These are phyloP conservation scores for Caenorhabditis inopinata DNA, from an alignment of 1,140 invertebrate genomes.

Conservation along the genomic window DNA sequence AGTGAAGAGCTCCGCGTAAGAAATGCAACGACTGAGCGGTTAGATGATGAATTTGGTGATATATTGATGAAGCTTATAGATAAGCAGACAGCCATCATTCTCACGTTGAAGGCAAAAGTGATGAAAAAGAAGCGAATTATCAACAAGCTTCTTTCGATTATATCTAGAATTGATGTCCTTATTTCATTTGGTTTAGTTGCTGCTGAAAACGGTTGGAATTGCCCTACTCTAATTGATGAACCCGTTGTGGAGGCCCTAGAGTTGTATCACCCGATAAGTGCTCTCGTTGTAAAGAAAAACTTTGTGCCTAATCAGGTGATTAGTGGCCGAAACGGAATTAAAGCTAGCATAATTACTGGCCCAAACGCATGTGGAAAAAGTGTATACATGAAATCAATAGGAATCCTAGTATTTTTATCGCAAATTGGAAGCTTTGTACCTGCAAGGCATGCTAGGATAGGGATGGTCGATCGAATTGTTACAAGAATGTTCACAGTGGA, in stretches of 20 bases:
- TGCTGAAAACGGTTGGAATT: slow-evolving; percentile 55
- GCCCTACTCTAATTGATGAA: slow-evolving; percentile 59
- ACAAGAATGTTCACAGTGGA: slow-evolving; percentile 77
- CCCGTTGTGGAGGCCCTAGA: slow-evolving; percentile 53
- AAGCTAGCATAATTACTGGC: slow-evolving; percentile 80
- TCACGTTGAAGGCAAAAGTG: slow-evolving; percentile 45
- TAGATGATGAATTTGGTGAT: slow-evolving; percentile 60
- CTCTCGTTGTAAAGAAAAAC: slow-evolving; percentile 44
- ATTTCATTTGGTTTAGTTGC: slow-evolving; percentile 58
- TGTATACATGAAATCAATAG: slow-evolving; percentile 82
- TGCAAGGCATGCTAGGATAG: slow-evolving; percentile 75
- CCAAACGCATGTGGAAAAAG: slow-evolving; percentile 90
- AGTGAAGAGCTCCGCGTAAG: neutral
- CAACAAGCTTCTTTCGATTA: slow-evolving; percentile 17
- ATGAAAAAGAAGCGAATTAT: slow-evolving; percentile 4
- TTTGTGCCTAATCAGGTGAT: slow-evolving; percentile 5
- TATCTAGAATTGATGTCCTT: slow-evolving; percentile 58
- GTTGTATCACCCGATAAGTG: slow-evolving; percentile 57
- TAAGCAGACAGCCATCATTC: slow-evolving; percentile 59
- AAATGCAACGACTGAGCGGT: slow-evolving; percentile 53
- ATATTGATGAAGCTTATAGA: slow-evolving; percentile 63
- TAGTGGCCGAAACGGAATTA: slow-evolving; percentile 67
- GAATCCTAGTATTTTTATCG: slow-evolving; percentile 78
- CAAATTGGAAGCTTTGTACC: slow-evolving; percentile 87
- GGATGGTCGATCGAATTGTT: slow-evolving; percentile 76